Evolutionary conservation across 2,797 vertebrate species (phyloP), one percentile per base, ranked within the genome.

Genomic region (Scleropages formosus): DNA sequence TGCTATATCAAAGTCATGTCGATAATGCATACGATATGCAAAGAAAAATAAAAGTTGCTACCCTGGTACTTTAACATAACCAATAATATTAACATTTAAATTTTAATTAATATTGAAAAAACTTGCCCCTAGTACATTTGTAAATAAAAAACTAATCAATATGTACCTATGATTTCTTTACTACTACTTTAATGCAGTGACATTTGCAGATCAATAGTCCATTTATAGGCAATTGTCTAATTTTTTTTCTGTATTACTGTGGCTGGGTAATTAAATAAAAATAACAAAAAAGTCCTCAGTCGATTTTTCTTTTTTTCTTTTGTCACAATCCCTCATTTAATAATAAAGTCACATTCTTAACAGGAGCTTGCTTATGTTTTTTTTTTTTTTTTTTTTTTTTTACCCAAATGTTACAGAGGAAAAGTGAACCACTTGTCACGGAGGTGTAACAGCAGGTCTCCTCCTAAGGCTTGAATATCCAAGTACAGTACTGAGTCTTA

Each of bases 181-280:
- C 18, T 71, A 58, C 46, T 49, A 47, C 44, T 69, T 69, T 69
- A 71, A 71, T 71, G 68, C 16, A 71, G 12, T 71, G 68, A 71
- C 51, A 58, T 71, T 71, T 71, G 26, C 49, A 71, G 71, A 71
- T 71, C 68, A 56, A 71, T 71, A 58, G 15, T 70, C 15, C 24
- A 53, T 71, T 58, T 71, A 69, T 26, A 70, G 16, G 51, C 27
- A 58, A 71, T 39, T 39, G 31, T 39, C 31, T 39, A 39, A n/a
- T n/a, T n/a, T n/a, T 39, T 39, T 39, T 39, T 39, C 39, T 31
- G 39, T 39, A 39, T 39, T 39, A 39, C 31, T 39, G 31, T 39
- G 31, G 6, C 31, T 2, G 6, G 31, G 6, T 39, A 39, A 39
- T 39, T 39, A 39, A 39, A 39, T 39, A 39, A 39, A 39, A 2